Percentiles rank a stretch among this genome's conserved stretches.
phyloP scores from a whole-genome alignment of 1,140 invertebrate genomes.

The Nasonia longicornis region DNA sequence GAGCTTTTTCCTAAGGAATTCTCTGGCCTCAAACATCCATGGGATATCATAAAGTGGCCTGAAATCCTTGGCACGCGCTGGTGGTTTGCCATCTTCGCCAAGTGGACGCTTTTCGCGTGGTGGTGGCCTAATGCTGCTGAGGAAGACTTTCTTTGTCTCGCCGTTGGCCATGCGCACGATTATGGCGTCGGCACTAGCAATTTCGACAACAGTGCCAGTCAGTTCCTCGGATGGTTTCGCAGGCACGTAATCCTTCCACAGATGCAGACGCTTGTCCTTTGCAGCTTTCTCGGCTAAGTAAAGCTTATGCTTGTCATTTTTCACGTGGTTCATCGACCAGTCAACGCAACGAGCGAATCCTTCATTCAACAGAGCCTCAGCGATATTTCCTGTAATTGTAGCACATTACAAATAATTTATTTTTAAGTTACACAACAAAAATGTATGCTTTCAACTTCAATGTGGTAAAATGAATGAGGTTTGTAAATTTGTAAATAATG shows the following conservation, averaged over 20 bases:
- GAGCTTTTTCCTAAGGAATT: slow-evolving; percentile 95
- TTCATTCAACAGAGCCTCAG: slow-evolving; percentile 89
- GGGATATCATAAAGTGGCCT: slow-evolving; percentile 96
- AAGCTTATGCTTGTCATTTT: slow-evolving; percentile 84
- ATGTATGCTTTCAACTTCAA: too few species aligned
- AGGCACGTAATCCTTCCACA: slow-evolving; percentile 90
- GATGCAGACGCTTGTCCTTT: slow-evolving; percentile 86
- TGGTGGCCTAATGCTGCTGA: slow-evolving; percentile 95
- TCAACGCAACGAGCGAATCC: slow-evolving; percentile 98
- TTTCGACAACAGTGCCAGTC: slow-evolving; percentile 88
- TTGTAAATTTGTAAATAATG: background rate
- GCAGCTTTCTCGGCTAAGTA: slow-evolving; percentile 87
- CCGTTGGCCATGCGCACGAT: slow-evolving; percentile 86
- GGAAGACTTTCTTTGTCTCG: slow-evolving; percentile 90
- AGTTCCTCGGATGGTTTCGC: slow-evolving; percentile 81
- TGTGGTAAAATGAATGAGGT: too few species aligned
- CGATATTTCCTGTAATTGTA: slow-evolving; percentile 86
- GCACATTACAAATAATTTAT: too few species aligned
- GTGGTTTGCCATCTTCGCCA: slow-evolving; percentile 75
- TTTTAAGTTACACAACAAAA: too few species aligned
- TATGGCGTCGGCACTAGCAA: slow-evolving; percentile 92
- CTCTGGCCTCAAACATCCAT: slow-evolving; percentile 97
- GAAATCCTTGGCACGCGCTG: slow-evolving; percentile 75
- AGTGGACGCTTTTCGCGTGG: slow-evolving; percentile 72
- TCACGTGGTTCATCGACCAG: slow-evolving; percentile 93